phyloP scores from a whole-genome alignment of 2,797 vertebrate genomes.

The Tachyglossus aculeatus region DNA sequence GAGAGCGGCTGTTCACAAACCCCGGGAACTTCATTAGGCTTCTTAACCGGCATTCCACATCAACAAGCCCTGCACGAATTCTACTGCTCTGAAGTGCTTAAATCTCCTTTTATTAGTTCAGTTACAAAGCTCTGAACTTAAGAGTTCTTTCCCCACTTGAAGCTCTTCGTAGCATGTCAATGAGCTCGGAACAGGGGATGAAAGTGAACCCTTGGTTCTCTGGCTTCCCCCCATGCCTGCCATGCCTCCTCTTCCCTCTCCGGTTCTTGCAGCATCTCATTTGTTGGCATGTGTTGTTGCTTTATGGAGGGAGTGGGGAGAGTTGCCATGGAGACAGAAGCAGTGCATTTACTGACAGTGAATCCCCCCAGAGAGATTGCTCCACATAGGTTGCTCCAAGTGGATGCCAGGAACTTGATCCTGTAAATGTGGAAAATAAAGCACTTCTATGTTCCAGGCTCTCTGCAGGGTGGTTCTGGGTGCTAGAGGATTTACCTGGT shows the following conservation, averaged over 20 bases:
- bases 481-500: too few relatives aligned
- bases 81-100: constrained; percentile 20
- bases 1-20: not conserved
- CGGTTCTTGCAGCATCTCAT: constrained; percentile 42
- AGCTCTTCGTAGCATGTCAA: constrained; percentile 33
- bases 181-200: constrained; percentile 2
- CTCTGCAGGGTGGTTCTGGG: too few relatives aligned
- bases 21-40: constrained; percentile 30
- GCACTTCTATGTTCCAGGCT: not conserved
- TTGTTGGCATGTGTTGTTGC: constrained; percentile 25
- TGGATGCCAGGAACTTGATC: constrained; percentile 27
- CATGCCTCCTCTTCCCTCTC: constrained; percentile 4
- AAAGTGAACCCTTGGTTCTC: not conserved
- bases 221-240: not conserved
- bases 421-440: constrained; percentile 42
- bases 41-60: constrained; percentile 5
- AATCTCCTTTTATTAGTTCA: constrained; percentile 31
- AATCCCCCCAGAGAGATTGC: constrained; percentile 4
- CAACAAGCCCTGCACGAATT: constrained; percentile 24
- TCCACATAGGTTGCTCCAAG: constrained; percentile 21
- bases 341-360: constrained; percentile 39
- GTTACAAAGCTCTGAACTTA: constrained; percentile 45
- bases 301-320: constrained; percentile 4
- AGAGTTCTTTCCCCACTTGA: constrained; percentile 20
- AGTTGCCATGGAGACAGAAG: constrained; percentile 46